Conservation (phyloP, 2,797 vertebrate species). For the Spondyliosoma cantharus region DNA sequence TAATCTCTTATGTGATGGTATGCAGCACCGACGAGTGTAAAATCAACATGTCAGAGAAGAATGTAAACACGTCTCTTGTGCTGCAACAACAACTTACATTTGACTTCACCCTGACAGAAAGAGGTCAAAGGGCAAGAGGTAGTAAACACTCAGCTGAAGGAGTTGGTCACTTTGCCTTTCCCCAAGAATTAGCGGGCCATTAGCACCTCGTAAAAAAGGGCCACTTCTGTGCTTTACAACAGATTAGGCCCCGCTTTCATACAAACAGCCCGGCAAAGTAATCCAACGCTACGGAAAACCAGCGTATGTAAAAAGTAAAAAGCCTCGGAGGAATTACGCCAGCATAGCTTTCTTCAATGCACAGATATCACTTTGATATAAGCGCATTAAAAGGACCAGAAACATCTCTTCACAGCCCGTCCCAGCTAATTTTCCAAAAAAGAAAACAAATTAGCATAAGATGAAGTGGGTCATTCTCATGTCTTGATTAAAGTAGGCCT, state of each 20-base stretch:
- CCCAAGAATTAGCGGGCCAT: conserved; percentile 80
- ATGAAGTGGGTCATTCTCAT: conserved; percentile 75
- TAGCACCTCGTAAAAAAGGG: conserved; percentile 82
- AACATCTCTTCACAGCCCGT: conserved; percentile 47
- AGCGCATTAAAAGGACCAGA: conserved; percentile 46
- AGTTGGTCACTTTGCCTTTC: conserved; percentile 81
- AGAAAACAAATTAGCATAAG: conserved; percentile 66
- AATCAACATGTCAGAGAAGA: conserved; percentile 30
- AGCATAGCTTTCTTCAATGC: conserved; percentile 47
- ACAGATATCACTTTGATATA: conserved; percentile 56
- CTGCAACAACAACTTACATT: conserved; percentile 51
- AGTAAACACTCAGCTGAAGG: conserved; percentile 78
- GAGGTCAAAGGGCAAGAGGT: conserved; percentile 74
- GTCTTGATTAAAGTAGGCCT: conserved; percentile 76
- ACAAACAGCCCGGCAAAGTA: conserved; percentile 61
- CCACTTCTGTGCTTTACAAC: conserved; percentile 76
- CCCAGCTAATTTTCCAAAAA: conserved; percentile 29
- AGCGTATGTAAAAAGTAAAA: conserved; percentile 15
- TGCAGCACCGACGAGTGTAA: conserved; percentile 5
- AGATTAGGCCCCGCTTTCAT: conserved; percentile 72
- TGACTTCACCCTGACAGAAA: conserved; percentile 50
- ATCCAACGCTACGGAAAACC: conserved; percentile 47
- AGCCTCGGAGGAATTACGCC: conserved; percentile 48
- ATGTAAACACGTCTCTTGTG: conserved; percentile 36
- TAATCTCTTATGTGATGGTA: conserved; percentile 7